Conservation (phyloP, 2,888 invertebrate species). For the Litoditis marina region DNA sequence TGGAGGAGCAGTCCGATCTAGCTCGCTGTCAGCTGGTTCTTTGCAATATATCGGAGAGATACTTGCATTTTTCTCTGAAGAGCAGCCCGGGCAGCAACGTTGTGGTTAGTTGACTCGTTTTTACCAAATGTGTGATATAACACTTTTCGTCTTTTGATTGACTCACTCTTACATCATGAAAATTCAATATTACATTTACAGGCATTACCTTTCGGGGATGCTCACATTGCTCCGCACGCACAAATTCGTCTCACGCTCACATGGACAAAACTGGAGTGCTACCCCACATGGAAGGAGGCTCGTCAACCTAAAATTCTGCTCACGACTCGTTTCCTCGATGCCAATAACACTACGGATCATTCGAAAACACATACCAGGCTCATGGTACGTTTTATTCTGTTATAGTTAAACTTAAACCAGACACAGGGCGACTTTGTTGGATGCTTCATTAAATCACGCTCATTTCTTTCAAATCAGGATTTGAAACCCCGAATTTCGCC, state of each 20-base stretch:
- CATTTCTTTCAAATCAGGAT: too few species aligned
- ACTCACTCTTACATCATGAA: too few species aligned
- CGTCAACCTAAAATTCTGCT: constrained; percentile 1
- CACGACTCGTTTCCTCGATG: constrained; percentile 11
- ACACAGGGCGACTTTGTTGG: too few species aligned
- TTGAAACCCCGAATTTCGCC: too few species aligned
- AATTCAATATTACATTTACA: neutral
- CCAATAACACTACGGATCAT: neutral
- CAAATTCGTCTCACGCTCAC: constrained; percentile 45
- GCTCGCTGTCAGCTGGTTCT: constrained; percentile 36
- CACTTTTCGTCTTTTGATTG: neutral
- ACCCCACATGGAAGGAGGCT: constrained; percentile 33
- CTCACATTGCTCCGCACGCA: constrained; percentile 46
- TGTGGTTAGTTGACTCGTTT: too few species aligned
- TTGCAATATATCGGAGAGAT: constrained; percentile 52
- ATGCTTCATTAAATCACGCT: too few species aligned
- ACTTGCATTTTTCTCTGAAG: constrained; percentile 43
- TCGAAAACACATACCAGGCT: constrained; percentile 13
- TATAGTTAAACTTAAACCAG: too few species aligned
- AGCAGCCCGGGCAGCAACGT: constrained; percentile 38
- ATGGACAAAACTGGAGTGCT: constrained; percentile 38
- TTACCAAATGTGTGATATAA: too few species aligned
- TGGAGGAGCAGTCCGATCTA: neutral
- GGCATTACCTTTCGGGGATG: constrained; percentile 43
- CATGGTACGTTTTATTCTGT: constrained; percentile 2